These are phyloP conservation scores for Drosophila oshimai DNA, from an alignment of 1,140 invertebrate species.

Conservation along the genomic window DNA sequence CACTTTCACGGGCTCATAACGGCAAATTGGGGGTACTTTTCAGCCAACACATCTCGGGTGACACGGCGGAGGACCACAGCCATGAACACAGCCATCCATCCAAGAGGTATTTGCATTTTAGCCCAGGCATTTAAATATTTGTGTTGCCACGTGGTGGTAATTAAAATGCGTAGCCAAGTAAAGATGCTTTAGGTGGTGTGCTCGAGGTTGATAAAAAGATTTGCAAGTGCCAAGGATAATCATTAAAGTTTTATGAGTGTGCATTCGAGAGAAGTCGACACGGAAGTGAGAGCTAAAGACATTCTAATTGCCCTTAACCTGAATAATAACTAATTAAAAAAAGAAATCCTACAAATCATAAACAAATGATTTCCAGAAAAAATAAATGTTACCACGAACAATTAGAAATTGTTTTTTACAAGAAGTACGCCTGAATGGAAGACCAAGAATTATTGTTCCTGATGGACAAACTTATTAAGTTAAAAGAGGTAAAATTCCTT, in stretches of 20 bases:
- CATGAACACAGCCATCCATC: too few relatives aligned
- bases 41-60: conserved; percentile 23
- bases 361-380: too few relatives aligned
- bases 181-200: conserved; percentile 31
- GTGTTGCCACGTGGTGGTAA: conserved; percentile 61
- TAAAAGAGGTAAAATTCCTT: too few relatives aligned
- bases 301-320: conserved; percentile 11
- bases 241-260: conserved; percentile 36
- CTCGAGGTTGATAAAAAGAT: conserved; percentile 65
- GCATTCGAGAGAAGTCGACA: neutral
- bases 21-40: conserved; percentile 64
- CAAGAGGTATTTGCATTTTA: conserved; percentile 59
- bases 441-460: too few relatives aligned
- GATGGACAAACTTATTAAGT: too few relatives aligned
- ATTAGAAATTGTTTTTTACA: too few relatives aligned
- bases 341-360: neutral
- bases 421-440: too few relatives aligned
- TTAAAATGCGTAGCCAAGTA: conserved; percentile 44
- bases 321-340: too few relatives aligned
- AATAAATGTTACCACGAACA: too few relatives aligned
- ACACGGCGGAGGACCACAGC: conserved; percentile 1
- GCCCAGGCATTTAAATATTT: conserved; percentile 48
- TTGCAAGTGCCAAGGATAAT: conserved; percentile 25
- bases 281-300: neutral
- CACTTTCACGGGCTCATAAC: conserved; percentile 49